Conservation (phyloP, 2,113 vertebrate species). For the Indicator maculatus region DNA sequence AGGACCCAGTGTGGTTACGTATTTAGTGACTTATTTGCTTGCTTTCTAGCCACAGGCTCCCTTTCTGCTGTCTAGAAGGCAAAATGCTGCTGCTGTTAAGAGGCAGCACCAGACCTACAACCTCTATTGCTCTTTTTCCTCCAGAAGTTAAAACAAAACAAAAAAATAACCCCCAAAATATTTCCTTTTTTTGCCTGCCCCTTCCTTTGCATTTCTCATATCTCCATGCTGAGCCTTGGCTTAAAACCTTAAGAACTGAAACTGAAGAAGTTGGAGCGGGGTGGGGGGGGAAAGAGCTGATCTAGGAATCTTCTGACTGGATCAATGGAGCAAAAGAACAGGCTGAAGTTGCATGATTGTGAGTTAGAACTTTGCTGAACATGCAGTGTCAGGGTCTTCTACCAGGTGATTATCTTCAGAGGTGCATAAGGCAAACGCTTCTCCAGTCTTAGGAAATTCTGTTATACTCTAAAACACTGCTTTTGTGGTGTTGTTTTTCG, state of each 20-base stretch:
- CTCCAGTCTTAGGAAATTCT: not conserved
- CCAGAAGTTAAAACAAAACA: not conserved
- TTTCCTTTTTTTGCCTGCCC: not conserved
- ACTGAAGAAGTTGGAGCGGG: not conserved
- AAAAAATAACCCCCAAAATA: no score
- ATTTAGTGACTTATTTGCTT: not conserved
- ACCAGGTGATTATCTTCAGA: not conserved
- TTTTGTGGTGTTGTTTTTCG: not conserved
- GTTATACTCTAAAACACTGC: not conserved
- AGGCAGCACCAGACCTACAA: not conserved
- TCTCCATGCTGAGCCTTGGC: not conserved
- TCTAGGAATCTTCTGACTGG: conserved; percentile 13
- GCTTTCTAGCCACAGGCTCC: not conserved
- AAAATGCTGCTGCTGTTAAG: not conserved
- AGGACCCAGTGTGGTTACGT: not conserved
- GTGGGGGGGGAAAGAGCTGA: not conserved
- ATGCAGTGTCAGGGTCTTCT: conserved; percentile 29
- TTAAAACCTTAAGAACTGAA: not conserved
- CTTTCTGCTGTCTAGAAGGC: not conserved
- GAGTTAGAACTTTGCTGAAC: not conserved
- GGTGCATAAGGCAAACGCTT: not conserved
- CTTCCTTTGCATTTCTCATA: not conserved
- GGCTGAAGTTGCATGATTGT: conserved; percentile 39
- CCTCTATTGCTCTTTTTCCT: not conserved
- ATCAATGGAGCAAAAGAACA: conserved; percentile 37